Evolutionary conservation across 1,140 invertebrate species (phyloP).

Genomic region (Leptoteleia sp.): DNA sequence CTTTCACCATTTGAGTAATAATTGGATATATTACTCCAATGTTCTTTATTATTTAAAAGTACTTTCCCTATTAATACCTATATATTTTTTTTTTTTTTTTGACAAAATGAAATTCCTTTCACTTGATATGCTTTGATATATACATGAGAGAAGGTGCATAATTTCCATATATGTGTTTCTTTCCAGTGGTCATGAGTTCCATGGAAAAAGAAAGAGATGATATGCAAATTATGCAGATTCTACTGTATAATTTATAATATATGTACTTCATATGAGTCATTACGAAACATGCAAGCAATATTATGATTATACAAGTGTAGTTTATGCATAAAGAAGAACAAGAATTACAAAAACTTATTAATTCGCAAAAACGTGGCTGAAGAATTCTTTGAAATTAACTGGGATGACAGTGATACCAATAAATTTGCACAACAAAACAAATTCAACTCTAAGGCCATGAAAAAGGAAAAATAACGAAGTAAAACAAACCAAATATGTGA

Average conservation of each 20-base stretch:
- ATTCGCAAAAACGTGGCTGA: conserved; percentile 24
- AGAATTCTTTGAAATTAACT: conserved; percentile 13
- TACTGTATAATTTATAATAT: conserved; percentile 56
- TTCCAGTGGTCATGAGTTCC: conserved; percentile 13
- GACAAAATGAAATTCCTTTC: conserved; percentile 34
- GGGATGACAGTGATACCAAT: too few relatives aligned
- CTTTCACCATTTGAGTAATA: too few relatives aligned
- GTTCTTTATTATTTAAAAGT: background rate
- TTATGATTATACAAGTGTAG: conserved; percentile 4
- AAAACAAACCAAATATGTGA: conserved; percentile 35
- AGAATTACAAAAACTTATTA: too few relatives aligned
- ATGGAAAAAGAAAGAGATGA: conserved; percentile 40
- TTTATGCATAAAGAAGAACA: conserved; percentile 43
- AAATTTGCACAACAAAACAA: conserved; percentile 2
- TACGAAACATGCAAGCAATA: conserved; percentile 41
- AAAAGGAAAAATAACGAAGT: conserved; percentile 19
- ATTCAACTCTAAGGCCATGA: background rate
- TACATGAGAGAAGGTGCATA: conserved; percentile 34
- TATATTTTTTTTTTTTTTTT: too few relatives aligned
- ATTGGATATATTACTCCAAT: too few relatives aligned
- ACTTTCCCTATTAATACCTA: background rate
- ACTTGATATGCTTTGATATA: conserved; percentile 19
- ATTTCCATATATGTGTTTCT: conserved; percentile 35
- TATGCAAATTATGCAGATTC: conserved; percentile 51
- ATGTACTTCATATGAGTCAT: conserved; percentile 43